Base-by-base conservation (phyloP, 2,888 invertebrate species). In the Sphaerophoria taeniata region DNA sequence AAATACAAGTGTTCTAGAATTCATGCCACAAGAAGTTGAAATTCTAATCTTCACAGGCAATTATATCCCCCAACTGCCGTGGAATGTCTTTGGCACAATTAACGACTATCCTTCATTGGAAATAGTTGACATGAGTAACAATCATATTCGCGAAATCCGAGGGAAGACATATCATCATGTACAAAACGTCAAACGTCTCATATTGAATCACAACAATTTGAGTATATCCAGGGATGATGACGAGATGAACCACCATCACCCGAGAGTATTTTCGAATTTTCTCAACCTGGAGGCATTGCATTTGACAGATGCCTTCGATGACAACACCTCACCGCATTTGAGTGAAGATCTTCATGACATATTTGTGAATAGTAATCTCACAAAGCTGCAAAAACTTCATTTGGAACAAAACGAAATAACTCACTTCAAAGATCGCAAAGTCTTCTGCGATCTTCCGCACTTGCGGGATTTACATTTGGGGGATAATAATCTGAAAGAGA, bases 101-200 rank as follows among this genome's bases (percentile, higher is more conserved):
- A 94, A 93, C 78, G 92, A 93, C 63, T 93, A 95, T 78, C 93
- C 93, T 33, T 92, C 93, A 56, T 90, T 96, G 60, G 93, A 93
- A 83, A 93, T 95, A 4, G 94, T 96, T 55, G 96, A 96, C 88
- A 95, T 96, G 95, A 95, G 95, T 83, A 95, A 94, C 89, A 96
- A 96, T 90, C 93, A 94, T 14, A 96, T 96, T 53, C 91, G 93
- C 56, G 94, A 95, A 87, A 95, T 96, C 60, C 94, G 94, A 80
- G 96, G 96, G 2, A 95, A 96, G 90, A 93, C 95, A 0, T 96
- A 95, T 89, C 96, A 96, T 89, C 95, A 95, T 88, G 96, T 96
- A 0, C 93, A 93, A 61, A 94, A 93, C 83, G 96, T 96, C 0
- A 93, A 94, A 89, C 93, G 95, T 34, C 92, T 96, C 7, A 94